Evolutionary conservation across 2,888 invertebrate species (phyloP).

Genomic region (Harpalus rufipes): DNA sequence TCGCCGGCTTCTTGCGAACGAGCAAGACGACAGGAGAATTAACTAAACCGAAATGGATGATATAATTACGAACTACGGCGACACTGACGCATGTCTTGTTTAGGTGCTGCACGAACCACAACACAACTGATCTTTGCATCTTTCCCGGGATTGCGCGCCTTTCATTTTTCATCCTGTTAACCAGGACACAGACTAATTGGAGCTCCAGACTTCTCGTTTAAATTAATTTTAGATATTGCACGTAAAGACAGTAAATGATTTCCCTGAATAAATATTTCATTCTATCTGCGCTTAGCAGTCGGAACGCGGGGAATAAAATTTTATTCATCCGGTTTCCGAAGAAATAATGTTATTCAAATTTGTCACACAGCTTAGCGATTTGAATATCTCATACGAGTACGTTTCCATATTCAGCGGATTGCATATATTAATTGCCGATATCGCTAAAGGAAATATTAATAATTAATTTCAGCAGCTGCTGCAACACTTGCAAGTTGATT

Average conservation of each 20-base stretch:
- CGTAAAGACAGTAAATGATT: not conserved
- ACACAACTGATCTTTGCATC: constrained; percentile 46
- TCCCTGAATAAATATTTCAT: constrained; percentile 12
- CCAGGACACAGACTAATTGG: constrained; percentile 52
- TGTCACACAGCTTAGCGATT: constrained; percentile 17
- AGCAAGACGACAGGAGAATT: constrained; percentile 63
- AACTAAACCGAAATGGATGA: constrained; percentile 64
- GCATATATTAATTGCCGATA: constrained; percentile 34
- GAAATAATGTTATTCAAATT: not conserved
- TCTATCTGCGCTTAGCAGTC: not conserved
- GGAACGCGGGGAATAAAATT: constrained; percentile 4
- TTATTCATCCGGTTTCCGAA: constrained; percentile 15
- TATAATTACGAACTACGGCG: constrained; percentile 58
- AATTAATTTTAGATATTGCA: constrained; percentile 56
- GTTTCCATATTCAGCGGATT: not conserved
- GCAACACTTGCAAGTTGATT: constrained; percentile 39
- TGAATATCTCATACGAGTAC: not conserved
- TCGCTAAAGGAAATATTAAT: constrained; percentile 7
- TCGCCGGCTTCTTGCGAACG: constrained; percentile 33
- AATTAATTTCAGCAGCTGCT: constrained; percentile 31
- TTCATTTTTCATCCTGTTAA: constrained; percentile 50
- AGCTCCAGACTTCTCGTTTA: not conserved
- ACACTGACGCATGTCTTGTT: constrained; percentile 60
- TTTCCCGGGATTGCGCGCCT: constrained; percentile 13
- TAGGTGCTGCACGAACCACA: constrained; percentile 27